Percentiles rank a stretch among this genome's conserved stretches.
These are phyloP conservation scores for Myotis myotis DNA, from an alignment of 2,797 vertebrate genomes.

Conservation along the genomic window DNA sequence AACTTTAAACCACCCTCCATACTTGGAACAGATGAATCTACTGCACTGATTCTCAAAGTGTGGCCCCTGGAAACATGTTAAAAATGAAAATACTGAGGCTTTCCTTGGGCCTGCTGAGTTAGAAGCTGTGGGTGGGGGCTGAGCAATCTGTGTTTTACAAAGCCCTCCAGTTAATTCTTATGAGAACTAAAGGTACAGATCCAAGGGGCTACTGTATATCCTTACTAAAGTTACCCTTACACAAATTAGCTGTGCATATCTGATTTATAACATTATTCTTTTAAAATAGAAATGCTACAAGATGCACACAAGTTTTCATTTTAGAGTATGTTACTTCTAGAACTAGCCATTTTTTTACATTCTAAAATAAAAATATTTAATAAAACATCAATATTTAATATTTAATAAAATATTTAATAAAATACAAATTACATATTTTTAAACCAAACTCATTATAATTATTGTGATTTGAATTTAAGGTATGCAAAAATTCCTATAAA, in stretches of 20 bases:
- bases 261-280: not conserved
- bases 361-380: not conserved
- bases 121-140: not conserved
- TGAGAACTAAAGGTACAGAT: not conserved
- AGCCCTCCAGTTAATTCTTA: not conserved
- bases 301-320: not conserved
- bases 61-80: not conserved
- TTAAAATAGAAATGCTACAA: not conserved
- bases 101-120: not conserved
- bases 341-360: not conserved
- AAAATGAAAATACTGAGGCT: not conserved
- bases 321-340: not conserved
- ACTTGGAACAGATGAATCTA: not conserved
- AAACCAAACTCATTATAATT: not conserved
- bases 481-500: not conserved
- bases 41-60: not conserved
- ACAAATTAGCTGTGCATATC: not conserved
- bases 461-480: not conserved
- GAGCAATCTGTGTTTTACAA: not conserved
- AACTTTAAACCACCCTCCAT: not conserved
- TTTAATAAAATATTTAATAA: not conserved
- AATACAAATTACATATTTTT: conserved; percentile 6
- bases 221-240: not conserved
- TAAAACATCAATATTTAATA: too few species aligned
- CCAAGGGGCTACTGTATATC: not conserved